Conservation (phyloP, 2,888 invertebrate genomes). For the Periphyllus acericola region DNA sequence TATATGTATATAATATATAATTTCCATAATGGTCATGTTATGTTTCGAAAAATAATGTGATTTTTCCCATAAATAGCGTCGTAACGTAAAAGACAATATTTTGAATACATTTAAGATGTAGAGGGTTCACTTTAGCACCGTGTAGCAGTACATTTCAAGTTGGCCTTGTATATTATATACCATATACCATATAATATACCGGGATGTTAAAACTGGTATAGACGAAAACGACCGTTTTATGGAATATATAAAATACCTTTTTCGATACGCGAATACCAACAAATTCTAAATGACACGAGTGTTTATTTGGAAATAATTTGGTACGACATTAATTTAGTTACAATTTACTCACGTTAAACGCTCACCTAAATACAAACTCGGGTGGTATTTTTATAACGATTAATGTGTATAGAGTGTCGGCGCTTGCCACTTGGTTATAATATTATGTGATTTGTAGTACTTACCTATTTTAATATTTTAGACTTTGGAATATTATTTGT, state of each 20-base stretch:
- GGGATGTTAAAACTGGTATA: background rate
- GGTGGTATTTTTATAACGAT: no score
- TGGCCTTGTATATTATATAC: background rate
- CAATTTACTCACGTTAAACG: no score
- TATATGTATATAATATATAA: no score
- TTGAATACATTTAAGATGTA: background rate
- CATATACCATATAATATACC: no score
- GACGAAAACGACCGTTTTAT: background rate
- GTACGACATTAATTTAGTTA: no score
- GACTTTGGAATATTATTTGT: no score
- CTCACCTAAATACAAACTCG: no score
- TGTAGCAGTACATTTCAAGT: background rate
- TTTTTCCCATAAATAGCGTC: background rate
- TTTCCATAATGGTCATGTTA: background rate
- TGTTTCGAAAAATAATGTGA: background rate
- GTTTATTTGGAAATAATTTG: background rate
- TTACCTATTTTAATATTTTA: no score
- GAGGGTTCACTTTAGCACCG: background rate
- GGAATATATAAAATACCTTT: background rate
- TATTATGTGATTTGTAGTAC: no score
- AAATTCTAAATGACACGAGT: background rate
- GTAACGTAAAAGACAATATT: background rate
- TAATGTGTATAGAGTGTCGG: no score
- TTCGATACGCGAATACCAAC: background rate
- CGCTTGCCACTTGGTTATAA: no score